phyloP scores from a whole-genome alignment of 2,797 vertebrate species.

The Chromobotia macracanthus region DNA sequence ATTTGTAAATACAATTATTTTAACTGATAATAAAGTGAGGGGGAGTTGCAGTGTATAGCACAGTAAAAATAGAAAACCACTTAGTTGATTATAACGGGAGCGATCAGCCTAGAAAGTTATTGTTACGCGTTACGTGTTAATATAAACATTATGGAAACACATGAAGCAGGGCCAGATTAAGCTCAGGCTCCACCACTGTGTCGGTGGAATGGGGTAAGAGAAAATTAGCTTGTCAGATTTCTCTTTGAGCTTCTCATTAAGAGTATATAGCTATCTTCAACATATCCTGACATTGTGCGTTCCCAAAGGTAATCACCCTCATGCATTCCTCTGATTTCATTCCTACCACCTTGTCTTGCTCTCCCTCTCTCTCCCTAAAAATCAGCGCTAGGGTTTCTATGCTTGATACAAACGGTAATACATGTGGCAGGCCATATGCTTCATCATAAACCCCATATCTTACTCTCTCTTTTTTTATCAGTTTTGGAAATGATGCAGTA shows the following conservation, averaged over 20 bases:
- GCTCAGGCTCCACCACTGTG: neutral
- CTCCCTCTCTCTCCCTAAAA: neutral
- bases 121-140: neutral
- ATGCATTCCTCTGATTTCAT: conserved; percentile 7
- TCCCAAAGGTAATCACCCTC: conserved; percentile 13
- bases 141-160: neutral
- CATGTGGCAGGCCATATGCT: conserved; percentile 14
- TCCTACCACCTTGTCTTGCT: neutral
- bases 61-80: neutral
- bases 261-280: conserved; percentile 12
- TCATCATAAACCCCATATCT: conserved; percentile 34
- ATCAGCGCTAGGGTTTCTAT: conserved; percentile 3
- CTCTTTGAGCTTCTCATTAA: neutral
- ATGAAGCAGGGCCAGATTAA: neutral
- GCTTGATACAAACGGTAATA: conserved; percentile 24
- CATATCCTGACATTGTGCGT: conserved; percentile 5
- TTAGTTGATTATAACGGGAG: neutral
- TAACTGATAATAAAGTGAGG: no score
- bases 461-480: conserved; percentile 1
- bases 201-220: neutral
- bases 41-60: neutral
- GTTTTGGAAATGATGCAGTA: conserved; percentile 4
- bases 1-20: no score
- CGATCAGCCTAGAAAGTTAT: neutral
- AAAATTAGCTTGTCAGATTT: neutral